Base-by-base conservation (phyloP, 2,888 invertebrate species). In the Spisula subtruncata region DNA sequence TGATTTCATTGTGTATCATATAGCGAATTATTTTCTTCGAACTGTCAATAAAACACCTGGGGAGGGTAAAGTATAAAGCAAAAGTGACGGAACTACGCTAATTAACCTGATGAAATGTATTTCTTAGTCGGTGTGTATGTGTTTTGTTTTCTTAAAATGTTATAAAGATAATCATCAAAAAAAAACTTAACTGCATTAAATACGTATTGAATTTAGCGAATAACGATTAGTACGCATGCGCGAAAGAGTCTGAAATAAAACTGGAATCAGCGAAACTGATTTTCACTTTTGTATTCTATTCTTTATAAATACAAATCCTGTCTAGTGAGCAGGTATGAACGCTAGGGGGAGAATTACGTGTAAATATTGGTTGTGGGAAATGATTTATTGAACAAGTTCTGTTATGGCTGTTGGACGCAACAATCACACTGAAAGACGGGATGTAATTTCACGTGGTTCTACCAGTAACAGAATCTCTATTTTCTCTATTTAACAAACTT, bases 381-480 rank as follows among this genome's bases (percentile, higher is more conserved):
- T 32, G 75, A 75, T 75, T 75, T 75, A 75, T 75, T 75, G 75
- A 75, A 32, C 32, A 75, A 32, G 18, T 75, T 75, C 35, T 35
- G 32, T 75, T 14, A 35, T 35, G 75, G 35, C 12, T 75, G 75
- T 75, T 35, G 32, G 32, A 32, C 35, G 75, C 32, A 32, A 75
- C 25, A 32, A 12, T 12, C 32, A 14, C n/a, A n/a, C 14, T 32
- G 35, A 75, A 25, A 35, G 75, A 75, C 32, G 10, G 60, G n/a
- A 10, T 18, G 35, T 35, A 32, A 35, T 32, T 75, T 75, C 2
- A 75, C 16, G 20, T 66, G 60, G 10, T 5, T 66, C 60, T 4
- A 4, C 60, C 2, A 25, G 25, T n/a, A 66, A 66, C 25, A 32
- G 75, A 75, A n/a, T n/a, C n/a, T n/a, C n/a, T n/a, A n/a, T n/a